These are phyloP conservation scores for Gulo gulo DNA, from an alignment of 2,113 vertebrate genomes.

Conservation along the genomic window DNA sequence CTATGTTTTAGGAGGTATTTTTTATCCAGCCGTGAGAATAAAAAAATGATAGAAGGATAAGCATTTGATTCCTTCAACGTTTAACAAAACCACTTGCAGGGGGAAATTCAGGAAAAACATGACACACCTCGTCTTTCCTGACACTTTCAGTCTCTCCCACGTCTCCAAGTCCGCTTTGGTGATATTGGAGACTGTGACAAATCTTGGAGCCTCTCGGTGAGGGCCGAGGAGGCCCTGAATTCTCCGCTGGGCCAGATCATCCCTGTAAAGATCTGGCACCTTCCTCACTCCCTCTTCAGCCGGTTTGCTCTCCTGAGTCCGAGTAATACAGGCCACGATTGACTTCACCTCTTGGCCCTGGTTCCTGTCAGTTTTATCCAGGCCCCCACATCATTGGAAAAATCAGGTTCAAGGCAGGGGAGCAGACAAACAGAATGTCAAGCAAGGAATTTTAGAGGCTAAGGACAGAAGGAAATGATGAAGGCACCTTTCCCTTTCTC, in stretches of 20 bases:
- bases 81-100: neutral
- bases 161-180: constrained; percentile 93
- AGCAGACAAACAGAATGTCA: constrained; percentile 73
- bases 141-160: constrained; percentile 93
- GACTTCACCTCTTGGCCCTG: constrained; percentile 71
- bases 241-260: constrained; percentile 88
- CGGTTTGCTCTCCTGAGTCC: constrained; percentile 70
- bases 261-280: constrained; percentile 84
- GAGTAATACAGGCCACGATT: constrained; percentile 75
- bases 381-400: constrained; percentile 66
- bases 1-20: neutral
- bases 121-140: constrained; percentile 90
- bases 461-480: constrained; percentile 54
- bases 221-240: constrained; percentile 79
- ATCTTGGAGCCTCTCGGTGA: constrained; percentile 81
- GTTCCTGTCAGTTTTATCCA: constrained; percentile 80
- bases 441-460: constrained; percentile 53
- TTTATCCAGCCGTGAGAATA: constrained; percentile 52
- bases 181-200: constrained; percentile 81
- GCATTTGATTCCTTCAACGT: neutral
- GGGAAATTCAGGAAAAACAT: neutral
- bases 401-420: constrained; percentile 67
- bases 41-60: constrained; percentile 7
- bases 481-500: constrained; percentile 31
- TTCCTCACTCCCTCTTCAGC: constrained; percentile 68